These are phyloP conservation scores for Atopsyche davidsoni DNA, from an alignment of 1,140 invertebrate genomes.

Conservation along the genomic window DNA sequence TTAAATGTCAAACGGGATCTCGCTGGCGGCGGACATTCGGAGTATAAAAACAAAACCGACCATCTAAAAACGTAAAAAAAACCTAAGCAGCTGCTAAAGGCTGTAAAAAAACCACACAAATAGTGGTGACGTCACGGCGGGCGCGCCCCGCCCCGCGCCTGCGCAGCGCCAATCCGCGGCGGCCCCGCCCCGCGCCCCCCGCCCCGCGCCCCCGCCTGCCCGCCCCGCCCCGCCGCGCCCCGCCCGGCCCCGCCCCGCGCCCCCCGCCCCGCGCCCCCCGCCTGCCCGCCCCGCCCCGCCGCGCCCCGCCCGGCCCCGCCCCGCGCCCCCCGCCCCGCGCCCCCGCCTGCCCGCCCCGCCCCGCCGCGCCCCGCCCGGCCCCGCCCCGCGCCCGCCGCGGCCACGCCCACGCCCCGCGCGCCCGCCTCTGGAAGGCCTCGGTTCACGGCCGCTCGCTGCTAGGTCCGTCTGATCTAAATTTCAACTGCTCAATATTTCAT, in stretches of 20 bases:
- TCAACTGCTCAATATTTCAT: too few relatives aligned
- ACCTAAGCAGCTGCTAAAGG: too few relatives aligned
- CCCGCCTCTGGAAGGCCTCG: too few relatives aligned
- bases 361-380: background rate
- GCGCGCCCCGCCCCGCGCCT: slow-evolving; percentile 38
- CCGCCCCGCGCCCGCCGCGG: background rate
- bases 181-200: slow-evolving; percentile 43
- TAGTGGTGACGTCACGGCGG: too few relatives aligned
- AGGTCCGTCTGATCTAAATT: too few relatives aligned
- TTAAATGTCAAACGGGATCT: too few relatives aligned
- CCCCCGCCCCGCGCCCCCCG: slow-evolving; percentile 8
- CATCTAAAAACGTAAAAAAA: too few relatives aligned
- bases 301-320: slow-evolving; percentile 50
- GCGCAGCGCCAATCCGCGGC: slow-evolving; percentile 45
- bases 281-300: slow-evolving; percentile 45
- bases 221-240: slow-evolving; percentile 23
- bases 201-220: slow-evolving; percentile 27
- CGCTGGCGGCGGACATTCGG: too few relatives aligned
- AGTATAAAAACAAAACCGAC: too few relatives aligned
- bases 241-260: slow-evolving; percentile 23
- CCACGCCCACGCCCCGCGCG: slow-evolving; percentile 10
- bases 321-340: background rate
- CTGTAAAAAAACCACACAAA: too few relatives aligned
- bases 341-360: background rate
- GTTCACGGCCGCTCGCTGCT: too few relatives aligned